Evolutionary conservation across 2,888 invertebrate species (phyloP).

Genomic region (Crioceris asparagi): DNA sequence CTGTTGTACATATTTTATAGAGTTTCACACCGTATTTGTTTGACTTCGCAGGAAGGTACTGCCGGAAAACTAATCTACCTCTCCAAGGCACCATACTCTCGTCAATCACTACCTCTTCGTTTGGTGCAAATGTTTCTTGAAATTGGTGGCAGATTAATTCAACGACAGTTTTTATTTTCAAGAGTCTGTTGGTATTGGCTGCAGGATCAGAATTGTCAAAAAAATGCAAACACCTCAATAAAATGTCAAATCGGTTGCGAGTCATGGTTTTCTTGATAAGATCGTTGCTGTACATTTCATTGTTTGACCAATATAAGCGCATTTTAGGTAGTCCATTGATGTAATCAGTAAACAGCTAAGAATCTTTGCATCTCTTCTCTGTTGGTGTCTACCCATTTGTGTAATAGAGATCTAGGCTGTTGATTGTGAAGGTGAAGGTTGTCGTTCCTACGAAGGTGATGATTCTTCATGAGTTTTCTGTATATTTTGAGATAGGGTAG

Average conservation of each 20-base stretch:
- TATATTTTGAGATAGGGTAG: too few species aligned
- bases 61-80: not conserved
- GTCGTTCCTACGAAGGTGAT: too few species aligned
- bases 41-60: slow-evolving; percentile 2
- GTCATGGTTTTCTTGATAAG: slow-evolving; percentile 1
- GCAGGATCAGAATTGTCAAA: slow-evolving; percentile 1
- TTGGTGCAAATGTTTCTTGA: not conserved
- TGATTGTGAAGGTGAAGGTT: too few species aligned
- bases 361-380: not conserved
- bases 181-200: not conserved
- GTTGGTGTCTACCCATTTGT: not conserved
- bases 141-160: slow-evolving; percentile 1
- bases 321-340: slow-evolving; percentile 4
- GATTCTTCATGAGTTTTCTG: too few species aligned
- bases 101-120: not conserved
- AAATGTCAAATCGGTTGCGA: slow-evolving; percentile 3
- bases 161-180: slow-evolving; percentile 3
- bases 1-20: not conserved
- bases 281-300: slow-evolving; percentile 3
- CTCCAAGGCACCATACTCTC: slow-evolving; percentile 4
- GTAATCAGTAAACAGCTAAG: not conserved
- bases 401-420: not conserved
- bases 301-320: slow-evolving; percentile 5
- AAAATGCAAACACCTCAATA: slow-evolving; percentile 5
- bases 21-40: slow-evolving; percentile 1